These are phyloP conservation scores for Melanotaenia pygmaea DNA, from an alignment of 2,797 vertebrate species.

Conservation along the genomic window DNA sequence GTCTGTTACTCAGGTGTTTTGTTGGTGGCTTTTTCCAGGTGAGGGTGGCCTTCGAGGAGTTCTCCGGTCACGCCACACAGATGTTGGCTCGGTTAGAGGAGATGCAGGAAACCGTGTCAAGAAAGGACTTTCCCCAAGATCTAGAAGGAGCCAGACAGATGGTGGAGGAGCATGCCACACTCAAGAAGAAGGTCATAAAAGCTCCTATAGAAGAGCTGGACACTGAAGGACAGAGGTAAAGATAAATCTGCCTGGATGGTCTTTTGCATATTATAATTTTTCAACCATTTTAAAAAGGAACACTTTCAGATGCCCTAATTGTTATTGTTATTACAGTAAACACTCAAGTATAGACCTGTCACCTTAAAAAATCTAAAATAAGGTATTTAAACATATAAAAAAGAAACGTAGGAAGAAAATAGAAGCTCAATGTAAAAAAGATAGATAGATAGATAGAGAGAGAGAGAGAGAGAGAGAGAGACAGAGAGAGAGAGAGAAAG, in stretches of 20 bases:
- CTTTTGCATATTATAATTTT: neutral
- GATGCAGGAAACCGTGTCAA: constrained; percentile 94
- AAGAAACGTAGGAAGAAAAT: no score
- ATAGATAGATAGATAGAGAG: no score
- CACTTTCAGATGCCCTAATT: neutral
- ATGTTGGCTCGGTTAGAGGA: constrained; percentile 96
- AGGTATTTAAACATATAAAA: no score
- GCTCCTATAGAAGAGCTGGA: constrained; percentile 98
- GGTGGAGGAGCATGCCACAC: constrained; percentile 95
- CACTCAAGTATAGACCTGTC: no score
- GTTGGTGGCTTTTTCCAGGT: constrained; percentile 72
- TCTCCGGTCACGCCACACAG: constrained; percentile 94
- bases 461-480: no score
- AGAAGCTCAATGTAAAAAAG: no score
- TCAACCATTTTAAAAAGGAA: neutral
- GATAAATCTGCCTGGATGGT: neutral
- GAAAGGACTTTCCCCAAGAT: constrained; percentile 96
- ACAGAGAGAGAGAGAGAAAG: no score
- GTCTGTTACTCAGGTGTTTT: neutral
- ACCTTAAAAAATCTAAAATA: no score
- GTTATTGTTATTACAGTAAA: no score
- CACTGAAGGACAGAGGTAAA: constrained; percentile 90
- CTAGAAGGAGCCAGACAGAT: constrained; percentile 94
- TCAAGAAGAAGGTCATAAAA: constrained; percentile 98
- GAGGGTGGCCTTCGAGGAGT: constrained; percentile 97